A percentile compares a stretch with the other conserved stretches of the same genome.
phyloP scores from a whole-genome alignment of 2,113 vertebrate species.

The Anolis carolinensis region DNA sequence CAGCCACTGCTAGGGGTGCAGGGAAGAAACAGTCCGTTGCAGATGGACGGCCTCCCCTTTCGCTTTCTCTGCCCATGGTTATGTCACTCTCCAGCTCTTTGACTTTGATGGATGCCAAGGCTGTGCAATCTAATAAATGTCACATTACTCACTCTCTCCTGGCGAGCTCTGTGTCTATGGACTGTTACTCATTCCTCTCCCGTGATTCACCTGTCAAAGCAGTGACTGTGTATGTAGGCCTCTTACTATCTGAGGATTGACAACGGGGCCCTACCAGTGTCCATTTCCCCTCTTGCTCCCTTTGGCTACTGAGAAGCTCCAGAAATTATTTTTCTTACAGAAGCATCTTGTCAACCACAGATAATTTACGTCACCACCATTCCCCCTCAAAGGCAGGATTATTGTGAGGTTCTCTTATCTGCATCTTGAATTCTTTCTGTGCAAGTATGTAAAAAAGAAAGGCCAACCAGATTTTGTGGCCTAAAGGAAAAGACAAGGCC shows the following conservation, averaged over 20 bases:
- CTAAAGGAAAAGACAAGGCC: neutral
- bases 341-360: neutral
- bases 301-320: neutral
- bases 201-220: constrained; percentile 10
- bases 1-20: neutral
- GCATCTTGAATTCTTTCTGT: neutral
- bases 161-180: neutral
- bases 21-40: neutral
- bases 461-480: neutral
- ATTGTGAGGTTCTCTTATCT: neutral
- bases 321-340: too few species aligned
- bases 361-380: neutral
- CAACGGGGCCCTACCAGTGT: neutral
- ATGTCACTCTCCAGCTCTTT: constrained; percentile 11
- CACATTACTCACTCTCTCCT: neutral
- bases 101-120: constrained; percentile 1
- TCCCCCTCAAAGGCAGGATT: neutral
- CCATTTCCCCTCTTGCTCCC: neutral
- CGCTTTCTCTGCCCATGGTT: neutral
- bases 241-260: neutral
- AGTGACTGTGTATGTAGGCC: neutral
- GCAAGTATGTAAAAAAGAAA: neutral
- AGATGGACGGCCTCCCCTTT: neutral
- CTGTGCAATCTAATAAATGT: constrained; percentile 30
- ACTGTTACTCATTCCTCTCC: neutral